Base-by-base conservation (phyloP, 2,797 vertebrate species). In the Rhinichthys osculus region DNA sequence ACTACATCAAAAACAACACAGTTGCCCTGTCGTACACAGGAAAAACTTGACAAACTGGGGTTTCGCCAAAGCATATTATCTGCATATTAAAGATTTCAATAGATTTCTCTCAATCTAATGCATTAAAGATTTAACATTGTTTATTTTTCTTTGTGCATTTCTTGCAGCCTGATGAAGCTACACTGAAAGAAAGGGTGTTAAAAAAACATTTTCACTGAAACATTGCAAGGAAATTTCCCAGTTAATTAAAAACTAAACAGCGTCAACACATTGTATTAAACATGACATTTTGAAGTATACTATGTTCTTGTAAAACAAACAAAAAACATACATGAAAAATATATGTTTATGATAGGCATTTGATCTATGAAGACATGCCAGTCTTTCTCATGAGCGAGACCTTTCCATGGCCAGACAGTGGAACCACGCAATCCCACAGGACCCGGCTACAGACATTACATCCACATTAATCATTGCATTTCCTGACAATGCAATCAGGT, bases 401-500 rank as follows among this genome's bases (percentile, higher is more conserved):
- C 69, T 81, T 85, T 81, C 70, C 10, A 13, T 85, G 84, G 33
- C 78, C 42, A 85, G 84, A 67, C 70, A 19, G 78, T 85, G 78
- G 44, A 78, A 66, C 69, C 44, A 67, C 8, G 83, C 85, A 83
- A 81, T 79, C 30, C 27, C 42, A 52, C 70, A 70, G 66, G 79
- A 82, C 38, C 44, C 27, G 67, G 47, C 57, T 19, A 66, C 10
- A 23, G 74, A 79, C 82, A 82, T 85, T 74, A 87, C 83, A 86
- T 57, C 17, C 33, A 33, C 76, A 84, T 88, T 89, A 85, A 89
- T 91, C 89, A 88, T 54, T 0, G 4, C 47, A 69, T 78, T 87
- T 78, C 78, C 76, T 90, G 90, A 89, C 86, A 88, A 74, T 86
- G 88, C 59, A 70, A 86, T 90, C 85, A 91, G 69, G 84, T 83